These are phyloP conservation scores for Lamproptera curius DNA, from an alignment of 2,888 invertebrate genomes.

Conservation along the genomic window DNA sequence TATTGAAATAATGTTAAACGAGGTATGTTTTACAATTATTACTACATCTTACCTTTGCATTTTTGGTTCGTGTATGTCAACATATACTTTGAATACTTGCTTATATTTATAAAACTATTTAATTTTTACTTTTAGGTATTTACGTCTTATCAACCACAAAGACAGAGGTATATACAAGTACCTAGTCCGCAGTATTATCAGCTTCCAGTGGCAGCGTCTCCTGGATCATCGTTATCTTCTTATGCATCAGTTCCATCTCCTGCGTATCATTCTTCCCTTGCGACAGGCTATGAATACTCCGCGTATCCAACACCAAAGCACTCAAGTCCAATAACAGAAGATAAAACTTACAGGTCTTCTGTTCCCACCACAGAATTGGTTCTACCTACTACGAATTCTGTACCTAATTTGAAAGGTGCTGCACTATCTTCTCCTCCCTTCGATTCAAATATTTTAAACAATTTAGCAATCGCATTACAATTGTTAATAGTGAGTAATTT, in stretches of 20 bases:
- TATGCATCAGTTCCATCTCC: slow-evolving; percentile 5
- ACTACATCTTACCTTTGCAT: too few species aligned
- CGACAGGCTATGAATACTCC: slow-evolving; percentile 2
- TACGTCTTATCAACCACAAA: slow-evolving; percentile 13
- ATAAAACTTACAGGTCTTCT: background rate
- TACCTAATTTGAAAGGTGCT: slow-evolving; percentile 7
- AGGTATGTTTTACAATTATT: slow-evolving; percentile 10
- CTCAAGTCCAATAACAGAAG: background rate
- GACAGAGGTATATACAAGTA: slow-evolving; percentile 17
- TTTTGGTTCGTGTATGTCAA: too few species aligned
- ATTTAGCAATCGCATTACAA: slow-evolving; percentile 60
- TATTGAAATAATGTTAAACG: slow-evolving; percentile 2
- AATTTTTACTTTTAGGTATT: slow-evolving; percentile 11
- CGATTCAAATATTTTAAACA: slow-evolving; percentile 54
- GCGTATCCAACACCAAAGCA: slow-evolving; percentile 3
- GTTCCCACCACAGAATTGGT: slow-evolving; percentile 3
- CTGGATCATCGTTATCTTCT: background rate
- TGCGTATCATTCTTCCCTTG: slow-evolving; percentile 4
- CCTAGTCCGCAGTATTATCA: slow-evolving; percentile 17
- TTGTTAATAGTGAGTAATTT: slow-evolving; percentile 57
- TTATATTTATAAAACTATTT: background rate
- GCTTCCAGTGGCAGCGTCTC: slow-evolving; percentile 4
- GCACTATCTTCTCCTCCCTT: slow-evolving; percentile 23
- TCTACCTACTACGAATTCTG: background rate
- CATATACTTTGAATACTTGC: background rate